Base-by-base conservation (phyloP, 2,113 vertebrate genomes). In the Pseudonaja textilis region DNA sequence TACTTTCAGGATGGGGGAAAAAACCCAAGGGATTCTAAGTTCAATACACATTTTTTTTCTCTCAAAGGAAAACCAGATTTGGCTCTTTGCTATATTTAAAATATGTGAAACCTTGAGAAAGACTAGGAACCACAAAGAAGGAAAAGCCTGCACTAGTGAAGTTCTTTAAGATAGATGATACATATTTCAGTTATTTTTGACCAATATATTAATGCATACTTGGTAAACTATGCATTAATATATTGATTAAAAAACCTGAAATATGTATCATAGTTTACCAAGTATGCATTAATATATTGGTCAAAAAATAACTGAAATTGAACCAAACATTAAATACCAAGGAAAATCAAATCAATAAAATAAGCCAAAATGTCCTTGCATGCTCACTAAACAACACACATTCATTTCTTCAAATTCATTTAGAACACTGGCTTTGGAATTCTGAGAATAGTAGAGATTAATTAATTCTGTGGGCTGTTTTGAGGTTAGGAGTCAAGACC, bases 331-430 rank as follows among this genome's bases (percentile, higher is more conserved):
- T 74, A 25, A 94, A 92, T 92, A 85, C 7, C 3, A 56, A 92
- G 39, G 89, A 47, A 50, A 88, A 57, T 4, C 1, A 11, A 45
- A 87, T 85, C 7, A 57, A 4, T 93, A n/a, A 26, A 42, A 26
- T 25, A 34, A 87, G 52, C 10, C 42, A 54, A 7, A 88, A 93
- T 0, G 61, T 64, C 26, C 61, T 61, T 61, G 59, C 26, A 29
- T 64, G 1, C 10, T 90, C 93, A 61, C 23, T 9, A 29, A 64
- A 5, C 10, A 85, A 85, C 22, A 85, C 22, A 85, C 39, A 34
- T 85, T 85, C 34, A 85, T 45, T 42, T 42, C 23, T 85, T 25
- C 39, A 85, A 23, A 45, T 85, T 3, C 0, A 0, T 47, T 0
- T 0, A 88, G 4, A 20, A 55, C 0, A 59, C 29, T 22, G 52